Percentiles rank a stretch among this genome's conserved stretches.
Conservation (phyloP, 2,113 vertebrate species). For the Natator depressus region DNA sequence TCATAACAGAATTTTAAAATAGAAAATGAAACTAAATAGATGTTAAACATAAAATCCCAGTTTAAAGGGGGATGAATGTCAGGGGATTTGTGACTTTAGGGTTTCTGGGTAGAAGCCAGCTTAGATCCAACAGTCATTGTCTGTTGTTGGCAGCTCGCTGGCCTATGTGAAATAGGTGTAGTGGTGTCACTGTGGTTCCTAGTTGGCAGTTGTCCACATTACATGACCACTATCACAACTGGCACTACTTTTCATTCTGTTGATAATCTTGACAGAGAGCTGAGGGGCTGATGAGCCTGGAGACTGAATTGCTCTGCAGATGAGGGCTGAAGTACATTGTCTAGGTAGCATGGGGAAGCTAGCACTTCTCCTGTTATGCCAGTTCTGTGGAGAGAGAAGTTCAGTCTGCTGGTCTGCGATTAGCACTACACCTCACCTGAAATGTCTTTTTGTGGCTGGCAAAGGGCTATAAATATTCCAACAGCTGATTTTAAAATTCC, state of each 20-base stretch:
- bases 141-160: neutral
- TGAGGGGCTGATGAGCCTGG: neutral
- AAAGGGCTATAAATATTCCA: neutral
- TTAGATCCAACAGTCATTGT: neutral
- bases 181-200: neutral
- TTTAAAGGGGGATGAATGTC: neutral
- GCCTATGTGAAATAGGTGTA: neutral
- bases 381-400: neutral
- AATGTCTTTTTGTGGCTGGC: neutral
- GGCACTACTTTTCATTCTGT: neutral
- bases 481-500: neutral
- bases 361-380: too few species aligned
- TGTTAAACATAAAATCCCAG: neutral
- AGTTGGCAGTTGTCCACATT: neutral
- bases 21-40: neutral
- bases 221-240: neutral
- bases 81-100: neutral
- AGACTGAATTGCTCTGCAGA: neutral
- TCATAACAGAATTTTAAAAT: neutral
- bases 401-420: neutral
- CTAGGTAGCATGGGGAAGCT: neutral
- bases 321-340: too few species aligned
- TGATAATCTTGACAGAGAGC: neutral
- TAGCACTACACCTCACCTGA: neutral
- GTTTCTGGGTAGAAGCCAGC: neutral